Evolutionary conservation across 2,888 invertebrate species (phyloP).

Genomic region (Mythimna ferrago): DNA sequence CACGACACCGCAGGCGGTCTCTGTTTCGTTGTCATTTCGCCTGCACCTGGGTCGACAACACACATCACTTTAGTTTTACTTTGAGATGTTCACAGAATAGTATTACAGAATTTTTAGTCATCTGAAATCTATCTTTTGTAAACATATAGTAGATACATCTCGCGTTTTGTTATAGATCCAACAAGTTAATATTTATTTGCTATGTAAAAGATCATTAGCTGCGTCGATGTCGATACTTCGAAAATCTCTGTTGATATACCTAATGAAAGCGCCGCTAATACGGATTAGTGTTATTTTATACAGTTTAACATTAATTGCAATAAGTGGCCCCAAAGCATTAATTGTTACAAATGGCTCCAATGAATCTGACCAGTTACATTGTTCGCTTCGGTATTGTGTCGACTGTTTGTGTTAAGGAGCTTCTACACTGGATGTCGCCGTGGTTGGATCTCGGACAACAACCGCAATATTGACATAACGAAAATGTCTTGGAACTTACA

Average conservation of each 20-base stretch:
- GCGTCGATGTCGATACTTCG: not conserved
- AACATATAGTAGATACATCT: not conserved
- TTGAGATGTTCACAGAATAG: too few species aligned
- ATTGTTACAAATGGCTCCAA: constrained; percentile 44
- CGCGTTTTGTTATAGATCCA: not conserved
- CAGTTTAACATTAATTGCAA: constrained; percentile 36
- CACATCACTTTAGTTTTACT: too few species aligned
- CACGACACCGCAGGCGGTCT: not conserved
- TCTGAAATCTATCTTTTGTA: not conserved
- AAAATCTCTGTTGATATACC: not conserved
- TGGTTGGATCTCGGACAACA: too few species aligned
- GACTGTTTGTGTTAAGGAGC: constrained; percentile 1
- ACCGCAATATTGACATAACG: not conserved
- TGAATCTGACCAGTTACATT: constrained; percentile 33
- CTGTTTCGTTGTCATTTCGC: not conserved
- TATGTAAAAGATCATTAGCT: not conserved
- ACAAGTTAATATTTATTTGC: not conserved
- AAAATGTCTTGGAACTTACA: too few species aligned
- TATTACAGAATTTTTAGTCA: not conserved
- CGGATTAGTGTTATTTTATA: constrained; percentile 29
- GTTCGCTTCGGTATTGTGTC: constrained; percentile 16
- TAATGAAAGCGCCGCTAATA: constrained; percentile 7
- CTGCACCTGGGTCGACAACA: too few species aligned
- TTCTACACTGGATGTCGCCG: not conserved
- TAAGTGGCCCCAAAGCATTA: constrained; percentile 27